Base-by-base conservation (phyloP, 2,113 vertebrate genomes). In the Patagioenas fasciata region DNA sequence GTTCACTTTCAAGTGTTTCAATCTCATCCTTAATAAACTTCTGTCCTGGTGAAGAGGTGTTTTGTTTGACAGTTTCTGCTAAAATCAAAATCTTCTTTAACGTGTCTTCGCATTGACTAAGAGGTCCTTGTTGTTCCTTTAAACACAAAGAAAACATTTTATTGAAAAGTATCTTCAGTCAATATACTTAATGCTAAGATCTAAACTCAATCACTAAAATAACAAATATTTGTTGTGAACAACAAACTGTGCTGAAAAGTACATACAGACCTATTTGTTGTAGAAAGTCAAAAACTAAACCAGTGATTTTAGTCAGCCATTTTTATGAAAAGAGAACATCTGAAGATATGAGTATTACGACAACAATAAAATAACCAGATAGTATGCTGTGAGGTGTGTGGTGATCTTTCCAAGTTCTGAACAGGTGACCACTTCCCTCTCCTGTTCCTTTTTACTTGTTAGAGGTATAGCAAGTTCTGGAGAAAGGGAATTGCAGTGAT, bases 21-120 rank as follows among this genome's bases (percentile, higher is more conserved):
- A 97, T 90, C 75, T 97, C 96, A 71, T 98, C 97, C 73, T 97
- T 94, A 97, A 98, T 97, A 87, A 95, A 90, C 61, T 97, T 95
- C 93, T 96, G 93, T 77, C 97, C 97, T 58, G 61, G 51, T 93
- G 96, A 91, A 97, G 97, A 98, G 65, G 96, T 97, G 78, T 97
- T 98, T 88, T 96, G 96, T 91, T 98, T 96, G 93, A 98, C 58
- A 53, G 96, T 81, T 91, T 98, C 96, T 81, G 96, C 96, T 93
- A 98, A 95, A 34, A 79, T 54, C 80, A 96, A 77, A 89, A 98
- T 96, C 94, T 97, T 93, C 83, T 95, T 93, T 54, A 97, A 81
- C 1, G 10, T 54, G 24, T 88, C 89, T 86, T 96, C 82, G 23
- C 95, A 96, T 91, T 0, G 93, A 94, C 31, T 67, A 89, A 98